Evolutionary conservation across 2,888 invertebrate genomes (phyloP).

Genomic region (Campopleginae sp.): DNA sequence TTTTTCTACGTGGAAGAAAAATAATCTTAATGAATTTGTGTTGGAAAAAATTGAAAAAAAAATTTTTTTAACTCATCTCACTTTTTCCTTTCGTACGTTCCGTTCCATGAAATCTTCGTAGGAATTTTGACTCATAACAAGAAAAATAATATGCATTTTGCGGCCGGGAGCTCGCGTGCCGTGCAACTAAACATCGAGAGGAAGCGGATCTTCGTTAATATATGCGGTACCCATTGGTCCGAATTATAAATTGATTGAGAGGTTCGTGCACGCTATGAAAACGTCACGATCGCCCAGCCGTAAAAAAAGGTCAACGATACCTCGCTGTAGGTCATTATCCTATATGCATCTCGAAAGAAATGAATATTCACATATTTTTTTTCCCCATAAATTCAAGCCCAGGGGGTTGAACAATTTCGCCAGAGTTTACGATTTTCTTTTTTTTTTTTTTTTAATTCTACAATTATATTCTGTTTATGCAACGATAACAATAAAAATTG

Average conservation of each 20-base stretch:
- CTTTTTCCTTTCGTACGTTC: not conserved
- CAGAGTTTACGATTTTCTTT: not conserved
- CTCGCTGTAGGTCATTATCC: not conserved
- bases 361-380: not conserved
- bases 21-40: no score
- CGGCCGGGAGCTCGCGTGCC: conserved; percentile 24
- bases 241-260: conserved; percentile 15
- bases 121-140: not conserved
- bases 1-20: no score
- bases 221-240: not conserved
- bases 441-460: no score
- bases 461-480: no score
- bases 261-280: conserved; percentile 15
- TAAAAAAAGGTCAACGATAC: not conserved
- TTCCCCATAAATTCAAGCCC: not conserved
- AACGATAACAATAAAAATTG: no score
- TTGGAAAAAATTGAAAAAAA: no score
- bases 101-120: not conserved
- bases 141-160: not conserved
- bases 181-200: not conserved
- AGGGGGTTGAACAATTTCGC: not conserved
- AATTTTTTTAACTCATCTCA: not conserved
- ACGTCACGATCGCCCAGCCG: not conserved
- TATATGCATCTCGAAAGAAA: not conserved
- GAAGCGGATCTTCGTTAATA: conserved; percentile 23